Base-by-base conservation (phyloP, 2,113 vertebrate species). In the Entosphenus tridentatus region DNA sequence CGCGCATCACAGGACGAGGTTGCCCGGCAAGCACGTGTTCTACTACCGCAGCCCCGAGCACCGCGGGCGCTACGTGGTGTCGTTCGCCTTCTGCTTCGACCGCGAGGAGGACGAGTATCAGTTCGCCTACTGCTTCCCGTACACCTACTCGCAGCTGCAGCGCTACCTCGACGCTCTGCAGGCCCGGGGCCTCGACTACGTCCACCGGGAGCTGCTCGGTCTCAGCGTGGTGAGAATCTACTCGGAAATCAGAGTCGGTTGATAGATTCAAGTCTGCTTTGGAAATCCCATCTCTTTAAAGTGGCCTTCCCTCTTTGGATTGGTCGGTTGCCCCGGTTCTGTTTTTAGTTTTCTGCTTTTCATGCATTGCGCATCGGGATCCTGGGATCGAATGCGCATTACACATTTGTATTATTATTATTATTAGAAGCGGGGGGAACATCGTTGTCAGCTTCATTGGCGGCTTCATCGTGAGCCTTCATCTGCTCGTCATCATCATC, bases 41-140 rank as follows among this genome's bases (percentile, higher is more conserved):
- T 97, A 97, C 77, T 97, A 97, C 74, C 87, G 90, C 71, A 96
- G 89, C 69, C 91, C 90, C 0, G 90, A 95, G 77, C 93, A 97
- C 76, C 83, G 86, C 70, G 87, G 82, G 75, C 95, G 92, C 80
- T 97, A 97, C 39, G 91, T 97, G 72, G 95, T 97, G 93, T 96
- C 91, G 68, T 97, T 95, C 73, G 90, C 91, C 70, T 97, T 97
- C 75, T 97, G 93, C 78, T 97, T 97, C 55, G 93, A 97, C 79
- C 82, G 82, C 5, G 90, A 96, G 74, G 86, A 92, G 14, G 93
- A 96, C 73, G 78, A 82, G 1, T 97, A 91, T 62, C 93, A 96
- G 69, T 96, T 97, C 76, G 86, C 93, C 68, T 97, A 97, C 80
- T 97, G 91, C 81, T 97, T 88, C 74, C 93, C 91, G 1, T 97